Percentiles rank a stretch among this genome's conserved stretches.
phyloP scores from a whole-genome alignment of 1,140 invertebrate genomes.

The Medauroidea extradentata region DNA sequence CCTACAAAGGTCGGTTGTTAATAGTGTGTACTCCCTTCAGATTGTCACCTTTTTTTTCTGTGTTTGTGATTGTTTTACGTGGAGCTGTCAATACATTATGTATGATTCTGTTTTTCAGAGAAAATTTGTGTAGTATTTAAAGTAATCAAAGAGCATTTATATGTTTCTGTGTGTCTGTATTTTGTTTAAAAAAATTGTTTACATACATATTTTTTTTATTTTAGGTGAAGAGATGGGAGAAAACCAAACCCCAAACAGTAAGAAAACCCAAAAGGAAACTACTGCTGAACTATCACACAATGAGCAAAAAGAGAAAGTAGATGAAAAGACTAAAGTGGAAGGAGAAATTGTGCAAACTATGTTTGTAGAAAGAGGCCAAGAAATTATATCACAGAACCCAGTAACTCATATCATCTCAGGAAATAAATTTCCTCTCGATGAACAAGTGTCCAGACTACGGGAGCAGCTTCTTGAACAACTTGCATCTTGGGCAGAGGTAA shows the following conservation, averaged over 20 bases:
- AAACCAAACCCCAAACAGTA: constrained; percentile 28
- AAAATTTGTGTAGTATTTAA: too few relatives aligned
- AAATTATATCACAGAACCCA: constrained; percentile 32
- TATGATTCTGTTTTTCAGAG: too few relatives aligned
- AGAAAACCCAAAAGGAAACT: too few relatives aligned
- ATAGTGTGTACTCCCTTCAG: too few relatives aligned
- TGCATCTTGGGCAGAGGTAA: constrained; percentile 45
- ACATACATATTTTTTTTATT: too few relatives aligned
- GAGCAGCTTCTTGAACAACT: constrained; percentile 52
- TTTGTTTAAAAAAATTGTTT: too few relatives aligned
- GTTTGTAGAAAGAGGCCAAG: constrained; percentile 59
- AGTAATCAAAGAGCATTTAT: too few relatives aligned
- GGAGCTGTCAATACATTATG: too few relatives aligned
- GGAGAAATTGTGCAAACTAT: constrained; percentile 67
- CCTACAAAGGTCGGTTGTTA: too few relatives aligned
- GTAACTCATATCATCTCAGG: not conserved
- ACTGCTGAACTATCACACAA: constrained; percentile 14
- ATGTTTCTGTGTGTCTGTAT: too few relatives aligned
- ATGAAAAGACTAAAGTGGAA: constrained; percentile 62
- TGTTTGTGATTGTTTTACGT: too few relatives aligned
- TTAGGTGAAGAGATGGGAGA: constrained; percentile 42
- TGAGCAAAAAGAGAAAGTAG: constrained; percentile 32
- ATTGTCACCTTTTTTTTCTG: too few relatives aligned
- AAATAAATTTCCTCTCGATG: constrained; percentile 6
- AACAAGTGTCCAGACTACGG: constrained; percentile 36